A percentile compares a stretch with the other conserved stretches of the same genome.
Evolutionary conservation across 2,888 invertebrate genomes (phyloP).

Genomic region (Coenonympha arcania): DNA sequence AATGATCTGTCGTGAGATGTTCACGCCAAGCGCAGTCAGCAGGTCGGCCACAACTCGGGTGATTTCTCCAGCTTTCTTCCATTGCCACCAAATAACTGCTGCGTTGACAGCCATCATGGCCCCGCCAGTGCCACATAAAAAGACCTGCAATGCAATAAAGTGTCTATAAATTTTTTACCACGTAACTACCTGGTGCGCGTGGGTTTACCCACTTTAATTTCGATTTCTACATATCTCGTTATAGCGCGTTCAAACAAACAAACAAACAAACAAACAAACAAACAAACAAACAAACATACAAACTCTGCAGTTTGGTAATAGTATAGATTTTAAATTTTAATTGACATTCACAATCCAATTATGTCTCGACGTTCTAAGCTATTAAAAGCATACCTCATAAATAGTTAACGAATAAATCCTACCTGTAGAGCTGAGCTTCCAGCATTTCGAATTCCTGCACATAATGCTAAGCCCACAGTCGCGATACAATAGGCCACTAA

Average conservation of each 20-base stretch:
- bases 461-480: conserved; percentile 39
- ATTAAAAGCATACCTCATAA: too few relatives aligned
- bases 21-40: conserved; percentile 42
- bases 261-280: too few relatives aligned
- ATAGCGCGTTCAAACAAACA: too few relatives aligned
- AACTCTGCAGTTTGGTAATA: neutral
- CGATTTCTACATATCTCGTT: too few relatives aligned
- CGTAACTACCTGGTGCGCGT: too few relatives aligned
- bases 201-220: too few relatives aligned
- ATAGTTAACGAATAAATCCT: neutral
- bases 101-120: conserved; percentile 44
- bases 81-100: conserved; percentile 40
- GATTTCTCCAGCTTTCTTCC: conserved; percentile 41
- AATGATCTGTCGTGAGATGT: conserved; percentile 40
- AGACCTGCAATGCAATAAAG: conserved; percentile 34
- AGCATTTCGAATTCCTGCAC: conserved; percentile 33
- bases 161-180: neutral
- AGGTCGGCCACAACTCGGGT: conserved; percentile 49
- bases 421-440: conserved; percentile 43
- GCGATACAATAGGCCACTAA: conserved; percentile 46
- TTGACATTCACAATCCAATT: too few relatives aligned
- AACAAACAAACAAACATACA: too few relatives aligned
- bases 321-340: too few relatives aligned
- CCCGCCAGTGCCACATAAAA: conserved; percentile 41
- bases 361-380: too few relatives aligned